phyloP scores from a whole-genome alignment of 2,888 invertebrate species.

The Limnephilus lunatus region DNA sequence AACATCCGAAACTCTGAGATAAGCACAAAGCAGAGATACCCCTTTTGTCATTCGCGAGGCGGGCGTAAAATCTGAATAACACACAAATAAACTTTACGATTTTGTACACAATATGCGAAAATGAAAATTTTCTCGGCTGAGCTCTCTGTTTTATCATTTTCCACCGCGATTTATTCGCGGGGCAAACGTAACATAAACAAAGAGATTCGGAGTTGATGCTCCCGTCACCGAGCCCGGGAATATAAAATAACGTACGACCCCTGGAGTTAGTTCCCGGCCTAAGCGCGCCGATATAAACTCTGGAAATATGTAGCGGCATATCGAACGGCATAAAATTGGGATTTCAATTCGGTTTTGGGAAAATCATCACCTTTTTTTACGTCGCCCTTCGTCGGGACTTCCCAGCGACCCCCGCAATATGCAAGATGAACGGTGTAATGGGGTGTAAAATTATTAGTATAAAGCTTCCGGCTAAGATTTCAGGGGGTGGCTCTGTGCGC shows the following conservation, averaged over 20 bases:
- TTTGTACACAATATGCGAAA: slow-evolving; percentile 66
- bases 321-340: slow-evolving; percentile 66
- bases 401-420: slow-evolving; percentile 63
- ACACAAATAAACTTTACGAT: slow-evolving; percentile 65
- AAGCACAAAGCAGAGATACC: slow-evolving; percentile 58
- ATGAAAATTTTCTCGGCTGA: slow-evolving; percentile 63
- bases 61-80: slow-evolving; percentile 65
- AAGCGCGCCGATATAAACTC: slow-evolving; percentile 64
- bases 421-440: slow-evolving; percentile 67
- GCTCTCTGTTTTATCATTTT: slow-evolving; percentile 65
- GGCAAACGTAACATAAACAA: slow-evolving; percentile 66
- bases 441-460: slow-evolving; percentile 67
- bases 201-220: slow-evolving; percentile 62
- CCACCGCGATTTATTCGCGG: slow-evolving; percentile 65
- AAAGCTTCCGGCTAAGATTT: slow-evolving; percentile 65
- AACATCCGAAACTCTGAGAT: slow-evolving; percentile 58
- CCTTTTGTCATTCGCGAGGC: slow-evolving; percentile 60
- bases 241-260: slow-evolving; percentile 66
- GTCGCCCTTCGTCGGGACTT: slow-evolving; percentile 17
- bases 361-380: slow-evolving; percentile 66
- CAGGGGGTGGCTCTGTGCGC: slow-evolving; percentile 50
- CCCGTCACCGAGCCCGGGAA: slow-evolving; percentile 60
- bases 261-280: slow-evolving; percentile 42
- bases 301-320: slow-evolving; percentile 66
- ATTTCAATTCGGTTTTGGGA: slow-evolving; percentile 66